Conservation (phyloP, 1,140 invertebrate genomes). For the Limonius californicus region DNA sequence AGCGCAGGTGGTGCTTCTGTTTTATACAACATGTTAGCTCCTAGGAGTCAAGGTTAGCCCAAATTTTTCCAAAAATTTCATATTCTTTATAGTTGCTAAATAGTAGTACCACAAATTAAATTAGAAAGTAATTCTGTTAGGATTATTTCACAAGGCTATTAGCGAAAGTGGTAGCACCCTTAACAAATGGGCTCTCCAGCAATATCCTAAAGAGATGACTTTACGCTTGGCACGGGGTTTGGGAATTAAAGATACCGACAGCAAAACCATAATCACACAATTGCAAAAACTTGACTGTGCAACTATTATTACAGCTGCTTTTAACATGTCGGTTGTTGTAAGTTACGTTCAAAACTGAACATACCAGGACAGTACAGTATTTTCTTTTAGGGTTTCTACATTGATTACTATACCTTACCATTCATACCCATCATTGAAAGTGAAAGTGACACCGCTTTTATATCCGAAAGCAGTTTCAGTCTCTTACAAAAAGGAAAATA, state of each 20-base stretch:
- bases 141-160: constrained; percentile 57
- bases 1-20: constrained; percentile 46
- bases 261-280: constrained; percentile 51
- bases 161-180: constrained; percentile 55
- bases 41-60: constrained; percentile 44
- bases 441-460: constrained; percentile 39
- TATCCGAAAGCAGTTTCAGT: constrained; percentile 43
- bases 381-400: neutral
- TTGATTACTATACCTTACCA: neutral
- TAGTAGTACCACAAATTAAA: too few species aligned
- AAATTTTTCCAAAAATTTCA: neutral
- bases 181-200: constrained; percentile 44
- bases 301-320: neutral
- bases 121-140: constrained; percentile 38
- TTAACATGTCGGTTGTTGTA: neutral
- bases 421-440: constrained; percentile 23
- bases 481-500: constrained; percentile 44
- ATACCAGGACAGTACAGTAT: too few species aligned
- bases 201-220: constrained; percentile 48
- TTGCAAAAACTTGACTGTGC: constrained; percentile 46
- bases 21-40: constrained; percentile 40
- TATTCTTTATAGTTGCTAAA: neutral
- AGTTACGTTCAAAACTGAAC: neutral
- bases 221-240: constrained; percentile 51
- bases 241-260: constrained; percentile 49